Conservation (phyloP, 2,888 invertebrate species). For the Leucophora obtusa region DNA sequence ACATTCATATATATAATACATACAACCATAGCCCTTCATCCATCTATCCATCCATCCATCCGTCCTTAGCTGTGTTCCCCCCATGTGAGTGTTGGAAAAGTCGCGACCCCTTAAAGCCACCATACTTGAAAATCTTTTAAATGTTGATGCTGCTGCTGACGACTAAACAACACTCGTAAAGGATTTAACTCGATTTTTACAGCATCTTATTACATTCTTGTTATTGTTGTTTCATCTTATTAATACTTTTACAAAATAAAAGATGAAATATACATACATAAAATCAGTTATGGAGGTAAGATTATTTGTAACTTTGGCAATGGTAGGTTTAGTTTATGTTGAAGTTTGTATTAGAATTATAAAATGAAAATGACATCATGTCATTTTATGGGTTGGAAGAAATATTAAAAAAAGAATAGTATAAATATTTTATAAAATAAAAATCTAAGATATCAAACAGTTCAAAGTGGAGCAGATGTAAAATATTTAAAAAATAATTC, state of each 20-base stretch:
- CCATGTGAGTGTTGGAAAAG: conserved; percentile 32
- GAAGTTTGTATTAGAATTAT: not conserved
- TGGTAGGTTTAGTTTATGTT: not conserved
- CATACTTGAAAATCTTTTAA: conserved; percentile 21
- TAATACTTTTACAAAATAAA: conserved; percentile 7
- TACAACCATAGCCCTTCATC: not conserved
- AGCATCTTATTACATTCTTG: conserved; percentile 49
- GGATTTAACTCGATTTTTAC: conserved; percentile 62
- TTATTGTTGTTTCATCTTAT: conserved; percentile 10
- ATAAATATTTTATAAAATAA: not conserved
- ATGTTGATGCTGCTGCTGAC: conserved; percentile 24
- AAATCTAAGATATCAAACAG: not conserved
- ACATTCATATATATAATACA: not conserved
- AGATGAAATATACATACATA: conserved; percentile 9
- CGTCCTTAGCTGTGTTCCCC: conserved; percentile 36
- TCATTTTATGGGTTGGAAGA: not conserved
- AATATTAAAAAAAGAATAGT: not conserved
- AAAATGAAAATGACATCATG: conserved; percentile 1
- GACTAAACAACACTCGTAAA: conserved; percentile 58
- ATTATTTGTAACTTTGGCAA: conserved; percentile 3
- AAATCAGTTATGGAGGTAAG: conserved; percentile 17
- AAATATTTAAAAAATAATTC: too few species aligned
- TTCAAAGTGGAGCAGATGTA: too few species aligned
- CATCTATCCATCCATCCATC: conserved; percentile 17
- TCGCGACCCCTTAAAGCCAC: conserved; percentile 29